Percentiles rank a stretch among this genome's conserved stretches.
These are phyloP conservation scores for Axinella damicornis DNA, from an alignment of 37 sponge, comb jelly and placozoan genomes.

Conservation along the genomic window DNA sequence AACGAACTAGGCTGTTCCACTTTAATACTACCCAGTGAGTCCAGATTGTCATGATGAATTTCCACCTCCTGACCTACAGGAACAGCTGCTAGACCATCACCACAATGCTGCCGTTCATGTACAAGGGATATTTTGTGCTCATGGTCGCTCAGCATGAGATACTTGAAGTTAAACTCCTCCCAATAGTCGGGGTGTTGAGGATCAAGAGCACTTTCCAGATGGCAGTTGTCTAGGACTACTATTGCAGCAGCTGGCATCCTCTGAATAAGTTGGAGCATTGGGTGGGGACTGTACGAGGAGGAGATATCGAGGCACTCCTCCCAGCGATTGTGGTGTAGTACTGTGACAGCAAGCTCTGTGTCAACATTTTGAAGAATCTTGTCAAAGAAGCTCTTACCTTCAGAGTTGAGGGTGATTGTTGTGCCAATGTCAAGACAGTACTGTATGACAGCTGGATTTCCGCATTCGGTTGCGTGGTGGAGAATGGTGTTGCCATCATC, in stretches of 20 bases:
- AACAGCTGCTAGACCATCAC: neutral
- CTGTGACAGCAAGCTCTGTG: constrained; percentile 28
- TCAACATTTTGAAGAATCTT: constrained; percentile 60
- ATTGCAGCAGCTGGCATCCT: constrained; percentile 70
- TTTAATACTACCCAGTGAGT: neutral
- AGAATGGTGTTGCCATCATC: constrained; percentile 74
- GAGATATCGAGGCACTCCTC: constrained; percentile 65
- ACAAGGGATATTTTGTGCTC: neutral
- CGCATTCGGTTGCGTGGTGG: constrained; percentile 71
- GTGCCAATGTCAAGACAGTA: constrained; percentile 68
- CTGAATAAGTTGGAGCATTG: constrained; percentile 69
- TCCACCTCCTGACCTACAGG: neutral
- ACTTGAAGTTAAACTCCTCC: constrained; percentile 84
- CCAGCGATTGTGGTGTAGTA: constrained; percentile 66
- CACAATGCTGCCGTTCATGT: neutral
- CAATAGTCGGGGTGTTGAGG: constrained; percentile 60
- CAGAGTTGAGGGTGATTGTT: constrained; percentile 66
- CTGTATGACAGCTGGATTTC: constrained; percentile 39
- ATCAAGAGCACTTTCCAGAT: constrained; percentile 8
- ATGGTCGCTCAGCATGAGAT: constrained; percentile 17
- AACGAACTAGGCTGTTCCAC: neutral
- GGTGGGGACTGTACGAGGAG: constrained; percentile 47
- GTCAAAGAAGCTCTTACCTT: constrained; percentile 78
- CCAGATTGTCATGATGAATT: neutral
- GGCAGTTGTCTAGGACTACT: constrained; percentile 66